A percentile compares a stretch with the other conserved stretches of the same genome.
These are phyloP conservation scores for Nycticorax nycticorax DNA, from an alignment of 2,113 vertebrate species.

Conservation along the genomic window DNA sequence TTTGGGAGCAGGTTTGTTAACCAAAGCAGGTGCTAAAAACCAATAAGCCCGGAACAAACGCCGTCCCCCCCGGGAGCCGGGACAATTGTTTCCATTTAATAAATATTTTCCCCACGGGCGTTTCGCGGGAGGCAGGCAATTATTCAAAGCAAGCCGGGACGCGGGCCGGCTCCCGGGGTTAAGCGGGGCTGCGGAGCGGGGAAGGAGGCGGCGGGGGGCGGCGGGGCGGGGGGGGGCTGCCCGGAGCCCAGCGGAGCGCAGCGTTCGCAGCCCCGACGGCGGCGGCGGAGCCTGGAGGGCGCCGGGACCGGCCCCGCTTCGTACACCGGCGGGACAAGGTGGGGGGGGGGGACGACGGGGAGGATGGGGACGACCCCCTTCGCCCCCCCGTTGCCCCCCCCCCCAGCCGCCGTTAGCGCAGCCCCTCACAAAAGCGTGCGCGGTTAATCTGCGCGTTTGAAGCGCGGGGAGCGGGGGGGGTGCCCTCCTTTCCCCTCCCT, in stretches of 20 bases:
- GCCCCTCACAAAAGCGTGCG: constrained; percentile 36
- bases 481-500: neutral
- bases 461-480: neutral
- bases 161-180: constrained; percentile 59
- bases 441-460: constrained; percentile 24
- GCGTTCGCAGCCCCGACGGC: neutral
- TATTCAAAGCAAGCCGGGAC: constrained; percentile 79
- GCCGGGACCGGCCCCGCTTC: neutral
- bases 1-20: constrained; percentile 50
- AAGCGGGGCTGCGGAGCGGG: constrained; percentile 63
- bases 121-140: constrained; percentile 80
- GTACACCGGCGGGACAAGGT: no score
- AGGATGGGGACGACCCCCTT: neutral
- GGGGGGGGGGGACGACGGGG: no score
- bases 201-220: neutral
- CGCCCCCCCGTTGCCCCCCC: neutral
- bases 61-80: constrained; percentile 65
- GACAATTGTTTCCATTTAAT: constrained; percentile 88
- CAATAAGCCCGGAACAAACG: constrained; percentile 70
- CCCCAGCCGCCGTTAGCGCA: neutral
- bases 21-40: constrained; percentile 75
- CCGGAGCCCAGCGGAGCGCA: neutral
- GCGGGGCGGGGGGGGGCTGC: neutral
- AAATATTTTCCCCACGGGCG: constrained; percentile 85
- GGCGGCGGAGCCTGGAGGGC: neutral